These are phyloP conservation scores for Corticium candelabrum DNA, from an alignment of 37 sponge, comb jelly and placozoan species.

Conservation along the genomic window DNA sequence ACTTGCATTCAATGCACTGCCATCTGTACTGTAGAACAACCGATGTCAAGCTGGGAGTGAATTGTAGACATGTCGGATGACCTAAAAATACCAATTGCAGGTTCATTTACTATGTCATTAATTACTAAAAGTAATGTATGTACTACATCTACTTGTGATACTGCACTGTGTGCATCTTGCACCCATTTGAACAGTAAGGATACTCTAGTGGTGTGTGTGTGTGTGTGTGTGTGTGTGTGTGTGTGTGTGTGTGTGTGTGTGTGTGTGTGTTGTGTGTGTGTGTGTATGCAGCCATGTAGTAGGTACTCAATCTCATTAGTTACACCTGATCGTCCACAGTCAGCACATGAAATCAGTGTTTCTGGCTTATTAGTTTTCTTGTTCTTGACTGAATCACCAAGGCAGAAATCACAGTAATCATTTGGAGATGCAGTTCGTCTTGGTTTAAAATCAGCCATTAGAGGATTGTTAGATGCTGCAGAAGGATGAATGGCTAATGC, in stretches of 20 bases:
- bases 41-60: slow-evolving; percentile 55
- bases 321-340: slow-evolving; percentile 85
- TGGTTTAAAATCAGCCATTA: slow-evolving; percentile 6
- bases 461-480: no score
- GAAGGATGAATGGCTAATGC: no score
- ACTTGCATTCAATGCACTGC: slow-evolving; percentile 99
- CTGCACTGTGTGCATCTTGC: no score
- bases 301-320: background rate
- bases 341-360: slow-evolving; percentile 71
- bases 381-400: slow-evolving; percentile 52
- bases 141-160: no score
- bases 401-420: slow-evolving; percentile 83
- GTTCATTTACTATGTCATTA: no score
- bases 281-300: background rate
- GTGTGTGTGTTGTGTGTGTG: no score
- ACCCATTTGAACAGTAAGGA: no score
- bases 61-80: slow-evolving; percentile 90
- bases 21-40: slow-evolving; percentile 84
- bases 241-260: no score
- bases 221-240: no score
- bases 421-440: slow-evolving; percentile 43
- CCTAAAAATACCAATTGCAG: slow-evolving; percentile 25
- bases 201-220: no score
- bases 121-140: no score
- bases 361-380: slow-evolving; percentile 51